Conservation (phyloP, 2,797 vertebrate species). For the Salarias fasciatus region DNA sequence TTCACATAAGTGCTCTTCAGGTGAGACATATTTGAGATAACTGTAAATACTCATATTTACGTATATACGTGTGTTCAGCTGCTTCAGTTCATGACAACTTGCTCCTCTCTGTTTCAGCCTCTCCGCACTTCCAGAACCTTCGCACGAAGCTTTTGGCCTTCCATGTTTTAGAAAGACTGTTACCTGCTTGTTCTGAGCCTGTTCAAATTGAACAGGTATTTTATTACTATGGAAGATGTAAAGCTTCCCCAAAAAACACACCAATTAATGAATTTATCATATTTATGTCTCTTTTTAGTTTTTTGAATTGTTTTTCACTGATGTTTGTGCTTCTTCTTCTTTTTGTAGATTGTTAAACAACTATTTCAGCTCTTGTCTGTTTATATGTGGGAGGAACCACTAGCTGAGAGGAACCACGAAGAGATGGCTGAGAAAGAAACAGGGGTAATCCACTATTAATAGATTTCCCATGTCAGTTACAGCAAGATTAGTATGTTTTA, state of each 20-base stretch:
- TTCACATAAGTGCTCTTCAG: constrained; percentile 80
- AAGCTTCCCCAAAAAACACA: background rate
- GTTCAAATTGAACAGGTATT: constrained; percentile 80
- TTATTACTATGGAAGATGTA: background rate
- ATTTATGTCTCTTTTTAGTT: no score
- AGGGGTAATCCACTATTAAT: constrained; percentile 60
- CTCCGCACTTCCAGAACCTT: constrained; percentile 81
- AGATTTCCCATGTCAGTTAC: background rate
- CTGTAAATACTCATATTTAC: no score
- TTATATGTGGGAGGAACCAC: constrained; percentile 87
- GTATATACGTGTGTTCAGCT: no score
- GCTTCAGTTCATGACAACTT: background rate
- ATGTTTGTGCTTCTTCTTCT: background rate
- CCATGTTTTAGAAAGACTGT: constrained; percentile 83
- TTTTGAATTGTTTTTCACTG: no score
- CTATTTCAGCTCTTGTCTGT: constrained; percentile 83
- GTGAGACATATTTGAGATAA: constrained; percentile 42
- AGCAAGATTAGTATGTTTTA: background rate
- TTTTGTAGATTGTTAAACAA: constrained; percentile 80
- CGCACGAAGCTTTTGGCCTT: constrained; percentile 86
- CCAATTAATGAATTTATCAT: no score
- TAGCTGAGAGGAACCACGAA: constrained; percentile 66
- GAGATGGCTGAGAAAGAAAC: constrained; percentile 63
- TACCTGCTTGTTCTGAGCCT: constrained; percentile 83
- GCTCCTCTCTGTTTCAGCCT: constrained; percentile 61